Percentiles rank a stretch among this genome's conserved stretches.
phyloP scores from a whole-genome alignment of 1,140 invertebrate genomes.

The Temnothorax longispinosus region DNA sequence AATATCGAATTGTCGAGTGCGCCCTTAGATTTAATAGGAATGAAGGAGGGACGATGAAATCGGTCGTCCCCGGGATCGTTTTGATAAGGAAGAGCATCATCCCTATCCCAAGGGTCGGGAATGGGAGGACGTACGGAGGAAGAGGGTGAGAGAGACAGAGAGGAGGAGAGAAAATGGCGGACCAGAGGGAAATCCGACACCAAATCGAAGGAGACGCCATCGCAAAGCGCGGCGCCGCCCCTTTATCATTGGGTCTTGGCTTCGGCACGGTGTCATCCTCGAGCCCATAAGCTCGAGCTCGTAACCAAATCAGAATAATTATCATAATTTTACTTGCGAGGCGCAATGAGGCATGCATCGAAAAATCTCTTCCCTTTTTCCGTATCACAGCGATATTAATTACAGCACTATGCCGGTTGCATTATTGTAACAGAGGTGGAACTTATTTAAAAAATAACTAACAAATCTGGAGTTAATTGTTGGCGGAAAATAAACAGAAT shows the following conservation, averaged over 20 bases:
- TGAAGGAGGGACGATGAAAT: slow-evolving; percentile 52
- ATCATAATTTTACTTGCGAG: background rate
- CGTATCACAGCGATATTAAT: background rate
- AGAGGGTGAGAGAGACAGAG: slow-evolving; percentile 60
- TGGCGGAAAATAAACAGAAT: background rate
- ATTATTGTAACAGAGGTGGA: background rate
- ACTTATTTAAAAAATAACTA: background rate
- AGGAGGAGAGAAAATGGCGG: slow-evolving; percentile 84
- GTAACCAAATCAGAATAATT: slow-evolving; percentile 31
- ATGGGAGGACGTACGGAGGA: slow-evolving; percentile 28
- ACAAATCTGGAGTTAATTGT: background rate
- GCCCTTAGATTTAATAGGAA: slow-evolving; percentile 10
- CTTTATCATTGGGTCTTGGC: slow-evolving; percentile 80
- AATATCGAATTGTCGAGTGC: slow-evolving; percentile 34
- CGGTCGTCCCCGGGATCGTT: slow-evolving; percentile 74
- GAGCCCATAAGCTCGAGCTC: background rate
- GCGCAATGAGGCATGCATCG: too few species aligned
- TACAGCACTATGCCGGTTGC: background rate
- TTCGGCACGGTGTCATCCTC: slow-evolving; percentile 54
- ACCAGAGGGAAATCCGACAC: slow-evolving; percentile 83
- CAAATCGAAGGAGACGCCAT: slow-evolving; percentile 86
- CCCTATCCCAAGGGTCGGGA: slow-evolving; percentile 63
- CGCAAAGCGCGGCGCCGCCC: slow-evolving; percentile 83
- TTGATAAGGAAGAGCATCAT: slow-evolving; percentile 78
- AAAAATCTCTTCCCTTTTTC: background rate